Percentiles rank a stretch among this genome's conserved stretches.
phyloP scores from a whole-genome alignment of 2,797 vertebrate species.

The Platalea minor region DNA sequence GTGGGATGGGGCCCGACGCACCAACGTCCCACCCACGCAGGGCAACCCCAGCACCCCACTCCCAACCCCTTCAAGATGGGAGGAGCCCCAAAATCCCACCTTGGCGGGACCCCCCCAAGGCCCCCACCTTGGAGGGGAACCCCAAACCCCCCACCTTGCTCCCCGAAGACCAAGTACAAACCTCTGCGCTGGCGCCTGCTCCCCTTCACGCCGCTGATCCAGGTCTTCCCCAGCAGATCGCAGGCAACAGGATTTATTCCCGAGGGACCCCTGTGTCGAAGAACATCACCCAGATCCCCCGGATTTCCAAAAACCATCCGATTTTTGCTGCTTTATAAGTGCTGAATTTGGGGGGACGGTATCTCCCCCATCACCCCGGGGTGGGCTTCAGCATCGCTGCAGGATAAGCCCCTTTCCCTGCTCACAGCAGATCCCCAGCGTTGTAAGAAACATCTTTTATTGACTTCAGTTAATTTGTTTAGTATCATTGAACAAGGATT shows the following conservation, averaged over 20 bases:
- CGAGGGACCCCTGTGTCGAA: fast-evolving
- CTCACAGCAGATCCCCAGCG: background rate
- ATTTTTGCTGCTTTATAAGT: background rate
- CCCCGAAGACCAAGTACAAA: background rate
- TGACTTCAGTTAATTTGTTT: background rate
- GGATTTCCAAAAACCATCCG: background rate
- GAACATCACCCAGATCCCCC: background rate
- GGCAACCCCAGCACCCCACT: background rate
- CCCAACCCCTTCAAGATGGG: background rate
- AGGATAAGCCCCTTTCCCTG: background rate
- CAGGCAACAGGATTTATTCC: background rate
- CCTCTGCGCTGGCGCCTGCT: background rate
- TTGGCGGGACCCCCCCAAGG: too few relatives aligned
- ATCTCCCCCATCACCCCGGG: background rate
- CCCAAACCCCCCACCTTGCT: background rate
- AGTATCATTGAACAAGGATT: conserved; percentile 23
- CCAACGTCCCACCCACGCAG: background rate
- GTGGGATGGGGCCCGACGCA: background rate
- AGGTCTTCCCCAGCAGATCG: background rate
- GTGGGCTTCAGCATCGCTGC: background rate
- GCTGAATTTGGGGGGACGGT: fast-evolving
- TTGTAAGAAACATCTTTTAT: conserved; percentile 35
- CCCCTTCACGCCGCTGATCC: fast-evolving
- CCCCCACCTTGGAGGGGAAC: too few relatives aligned
- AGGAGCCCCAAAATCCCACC: background rate